Evolutionary conservation across 2,797 vertebrate genomes (phyloP).

Genomic region (Mycteria americana): DNA sequence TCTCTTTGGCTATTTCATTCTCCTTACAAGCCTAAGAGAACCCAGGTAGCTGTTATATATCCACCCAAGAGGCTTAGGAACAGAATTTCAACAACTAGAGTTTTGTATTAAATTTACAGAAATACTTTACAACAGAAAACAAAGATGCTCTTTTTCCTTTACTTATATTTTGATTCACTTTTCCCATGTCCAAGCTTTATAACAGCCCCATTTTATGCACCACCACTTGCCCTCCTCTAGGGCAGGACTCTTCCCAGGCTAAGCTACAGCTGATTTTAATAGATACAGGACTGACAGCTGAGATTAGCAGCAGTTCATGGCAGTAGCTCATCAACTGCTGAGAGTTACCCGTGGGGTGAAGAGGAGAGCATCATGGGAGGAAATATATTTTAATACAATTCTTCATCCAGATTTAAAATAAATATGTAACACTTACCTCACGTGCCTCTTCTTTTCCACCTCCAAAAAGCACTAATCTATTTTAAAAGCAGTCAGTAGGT

Average conservation of each 20-base stretch:
- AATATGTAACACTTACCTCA: background rate
- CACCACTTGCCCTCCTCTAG: background rate
- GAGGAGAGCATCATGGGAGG: background rate
- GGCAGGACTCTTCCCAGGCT: background rate
- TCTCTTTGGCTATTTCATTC: background rate
- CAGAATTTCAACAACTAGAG: background rate
- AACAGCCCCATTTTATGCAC: background rate
- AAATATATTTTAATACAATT: background rate
- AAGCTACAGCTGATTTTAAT: background rate
- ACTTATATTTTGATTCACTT: background rate
- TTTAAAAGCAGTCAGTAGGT: background rate
- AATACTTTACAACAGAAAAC: background rate
- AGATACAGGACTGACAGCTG: background rate
- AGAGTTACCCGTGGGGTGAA: background rate
- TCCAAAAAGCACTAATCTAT: background rate
- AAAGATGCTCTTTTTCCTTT: background rate
- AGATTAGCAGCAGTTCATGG: background rate
- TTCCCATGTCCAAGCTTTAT: background rate
- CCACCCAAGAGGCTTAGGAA: background rate
- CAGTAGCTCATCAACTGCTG: background rate
- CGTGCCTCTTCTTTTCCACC: background rate
- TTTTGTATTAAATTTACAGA: background rate
- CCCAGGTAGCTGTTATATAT: background rate
- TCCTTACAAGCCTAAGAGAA: background rate
- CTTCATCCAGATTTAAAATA: background rate